Evolutionary conservation across 2,797 vertebrate genomes (phyloP).

Genomic region (Aldrovandia affinis): DNA sequence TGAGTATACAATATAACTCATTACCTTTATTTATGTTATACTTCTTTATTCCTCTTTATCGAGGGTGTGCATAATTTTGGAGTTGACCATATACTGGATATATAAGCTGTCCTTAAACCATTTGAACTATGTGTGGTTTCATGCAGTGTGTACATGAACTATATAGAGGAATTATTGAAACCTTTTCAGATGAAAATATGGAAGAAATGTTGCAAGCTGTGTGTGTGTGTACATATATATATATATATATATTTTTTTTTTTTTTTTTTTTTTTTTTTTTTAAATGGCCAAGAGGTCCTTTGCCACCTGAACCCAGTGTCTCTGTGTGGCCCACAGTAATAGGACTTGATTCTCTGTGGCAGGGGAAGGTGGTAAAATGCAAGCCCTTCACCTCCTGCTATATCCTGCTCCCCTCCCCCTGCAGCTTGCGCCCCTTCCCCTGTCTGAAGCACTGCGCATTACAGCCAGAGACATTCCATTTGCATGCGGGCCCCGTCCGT

Average conservation of each 20-base stretch:
- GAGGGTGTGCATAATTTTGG: background rate
- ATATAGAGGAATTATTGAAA: too few relatives aligned
- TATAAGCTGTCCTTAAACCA: too few relatives aligned
- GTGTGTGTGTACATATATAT: too few relatives aligned
- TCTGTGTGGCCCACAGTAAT: conserved; percentile 53
- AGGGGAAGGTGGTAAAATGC: background rate
- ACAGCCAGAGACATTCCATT: conserved; percentile 80
- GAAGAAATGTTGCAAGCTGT: too few relatives aligned
- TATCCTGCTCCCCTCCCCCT: conserved; percentile 58
- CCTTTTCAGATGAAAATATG: too few relatives aligned
- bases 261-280: too few relatives aligned
- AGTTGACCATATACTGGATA: too few relatives aligned
- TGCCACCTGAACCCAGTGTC: conserved; percentile 73
- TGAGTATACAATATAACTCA: background rate
- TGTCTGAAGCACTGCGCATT: conserved; percentile 72
- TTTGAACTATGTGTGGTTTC: too few relatives aligned
- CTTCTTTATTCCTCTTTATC: background rate
- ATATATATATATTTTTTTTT: too few relatives aligned
- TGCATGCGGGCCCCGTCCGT: conserved; percentile 80
- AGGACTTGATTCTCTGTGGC: background rate
- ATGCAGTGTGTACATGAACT: too few relatives aligned
- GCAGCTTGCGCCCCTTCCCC: conserved; percentile 62
- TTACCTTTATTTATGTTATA: background rate
- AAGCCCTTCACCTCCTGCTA: conserved; percentile 36
- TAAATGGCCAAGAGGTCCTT: conserved; percentile 70